Evolutionary conservation across 2,113 vertebrate species (phyloP).

Genomic region (Nyctereutes procyonoides): DNA sequence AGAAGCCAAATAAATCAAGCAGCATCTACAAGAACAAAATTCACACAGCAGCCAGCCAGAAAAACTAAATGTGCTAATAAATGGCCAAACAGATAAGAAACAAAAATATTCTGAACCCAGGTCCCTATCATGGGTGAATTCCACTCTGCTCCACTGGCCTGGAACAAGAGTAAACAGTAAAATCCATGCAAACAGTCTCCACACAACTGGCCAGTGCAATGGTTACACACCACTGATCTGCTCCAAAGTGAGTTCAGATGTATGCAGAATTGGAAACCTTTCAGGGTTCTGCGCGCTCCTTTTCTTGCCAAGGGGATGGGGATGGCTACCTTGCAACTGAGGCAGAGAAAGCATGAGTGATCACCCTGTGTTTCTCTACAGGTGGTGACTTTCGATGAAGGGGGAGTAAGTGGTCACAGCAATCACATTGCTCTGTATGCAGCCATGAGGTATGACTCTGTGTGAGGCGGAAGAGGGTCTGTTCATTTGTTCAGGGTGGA

Average conservation of each 20-base stretch:
- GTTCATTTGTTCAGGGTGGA: not conserved
- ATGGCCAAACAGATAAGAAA: not conserved
- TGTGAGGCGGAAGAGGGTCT: not conserved
- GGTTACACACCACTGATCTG: accelerated
- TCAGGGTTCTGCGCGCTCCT: not conserved
- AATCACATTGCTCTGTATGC: slow-evolving; percentile 93
- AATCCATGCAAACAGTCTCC: no score
- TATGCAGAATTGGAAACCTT: not conserved
- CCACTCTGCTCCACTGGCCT: not conserved
- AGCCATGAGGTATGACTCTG: slow-evolving; percentile 90
- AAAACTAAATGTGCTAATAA: not conserved
- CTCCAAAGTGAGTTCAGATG: not conserved
- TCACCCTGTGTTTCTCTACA: slow-evolving; percentile 81
- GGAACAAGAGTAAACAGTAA: not conserved
- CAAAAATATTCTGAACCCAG: not conserved
- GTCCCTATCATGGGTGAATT: not conserved
- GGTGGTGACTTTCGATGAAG: slow-evolving; percentile 96
- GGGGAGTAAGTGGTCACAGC: slow-evolving; percentile 94
- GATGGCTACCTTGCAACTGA: not conserved
- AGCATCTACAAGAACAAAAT: not conserved
- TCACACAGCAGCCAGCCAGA: not conserved
- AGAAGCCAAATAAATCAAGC: not conserved
- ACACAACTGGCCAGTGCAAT: not conserved
- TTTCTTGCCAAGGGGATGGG: not conserved
- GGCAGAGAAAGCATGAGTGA: not conserved